phyloP scores from a whole-genome alignment of 2,888 invertebrate genomes.

The Pyrrhia umbra region DNA sequence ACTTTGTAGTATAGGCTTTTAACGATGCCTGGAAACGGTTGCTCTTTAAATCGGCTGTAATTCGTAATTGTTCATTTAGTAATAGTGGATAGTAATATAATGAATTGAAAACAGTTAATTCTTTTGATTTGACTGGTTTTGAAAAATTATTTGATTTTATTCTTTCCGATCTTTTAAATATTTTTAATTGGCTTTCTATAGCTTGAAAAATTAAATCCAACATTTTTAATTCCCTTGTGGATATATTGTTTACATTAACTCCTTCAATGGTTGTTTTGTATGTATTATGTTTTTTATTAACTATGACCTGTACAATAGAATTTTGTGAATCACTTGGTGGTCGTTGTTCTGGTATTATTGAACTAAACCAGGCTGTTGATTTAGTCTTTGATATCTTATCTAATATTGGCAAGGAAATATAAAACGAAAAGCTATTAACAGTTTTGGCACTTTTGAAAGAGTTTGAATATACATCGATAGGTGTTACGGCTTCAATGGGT shows the following conservation, averaged over 20 bases:
- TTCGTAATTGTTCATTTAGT: constrained; percentile 27
- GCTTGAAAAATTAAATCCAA: constrained; percentile 28
- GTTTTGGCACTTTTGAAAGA: neutral
- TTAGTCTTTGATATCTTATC: neutral
- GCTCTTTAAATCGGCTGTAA: constrained; percentile 23
- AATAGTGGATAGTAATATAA: constrained; percentile 24
- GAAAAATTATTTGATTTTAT: too few species aligned
- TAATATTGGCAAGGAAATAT: constrained; percentile 23
- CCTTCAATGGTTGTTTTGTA: constrained; percentile 15
- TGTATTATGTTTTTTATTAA: neutral
- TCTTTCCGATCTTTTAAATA: neutral
- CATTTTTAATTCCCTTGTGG: constrained; percentile 22
- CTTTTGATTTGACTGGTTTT: neutral
- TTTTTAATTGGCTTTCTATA: neutral
- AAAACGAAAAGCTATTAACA: constrained; percentile 23
- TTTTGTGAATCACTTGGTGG: neutral
- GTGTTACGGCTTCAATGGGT: too few species aligned
- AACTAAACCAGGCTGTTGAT: neutral
- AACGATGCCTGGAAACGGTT: constrained; percentile 32
- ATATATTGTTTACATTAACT: constrained; percentile 1
- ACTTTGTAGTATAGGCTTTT: constrained; percentile 9
- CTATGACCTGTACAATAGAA: constrained; percentile 14
- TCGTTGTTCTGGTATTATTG: constrained; percentile 3
- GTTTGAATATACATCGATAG: too few species aligned
- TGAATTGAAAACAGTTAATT: too few species aligned